These are phyloP conservation scores for Pararge aegeria DNA, from an alignment of 1,140 invertebrate species.

Conservation along the genomic window DNA sequence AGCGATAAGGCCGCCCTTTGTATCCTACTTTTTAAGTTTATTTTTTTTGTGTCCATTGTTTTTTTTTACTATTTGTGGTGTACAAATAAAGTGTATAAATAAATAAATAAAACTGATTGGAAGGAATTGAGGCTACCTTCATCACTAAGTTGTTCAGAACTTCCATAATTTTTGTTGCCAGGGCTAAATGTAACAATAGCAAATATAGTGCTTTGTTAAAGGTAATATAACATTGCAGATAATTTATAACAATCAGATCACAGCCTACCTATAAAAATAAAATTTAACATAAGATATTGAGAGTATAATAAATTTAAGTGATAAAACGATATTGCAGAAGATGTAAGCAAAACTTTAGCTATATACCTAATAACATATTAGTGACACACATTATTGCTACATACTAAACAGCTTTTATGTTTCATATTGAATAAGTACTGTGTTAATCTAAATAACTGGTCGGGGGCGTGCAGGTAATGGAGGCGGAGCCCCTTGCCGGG, in stretches of 20 bases:
- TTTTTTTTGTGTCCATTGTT: no score
- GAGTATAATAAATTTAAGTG: neutral
- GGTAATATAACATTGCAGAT: neutral
- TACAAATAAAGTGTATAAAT: no score
- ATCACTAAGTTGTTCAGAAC: no score
- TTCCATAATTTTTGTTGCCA: no score
- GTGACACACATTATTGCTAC: neutral
- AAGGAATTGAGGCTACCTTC: no score
- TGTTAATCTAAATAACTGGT: constrained; percentile 41
- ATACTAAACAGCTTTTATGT: neutral
- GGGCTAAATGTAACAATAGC: no score
- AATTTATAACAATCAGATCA: constrained; percentile 7
- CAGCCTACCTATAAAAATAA: constrained; percentile 7
- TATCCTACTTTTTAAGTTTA: no score
- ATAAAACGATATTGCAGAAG: neutral
- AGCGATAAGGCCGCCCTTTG: no score
- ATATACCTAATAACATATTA: neutral
- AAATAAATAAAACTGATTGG: no score
- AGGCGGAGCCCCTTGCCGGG: constrained; percentile 81
- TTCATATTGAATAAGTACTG: neutral
- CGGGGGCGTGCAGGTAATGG: constrained; percentile 85
- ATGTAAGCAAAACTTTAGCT: neutral
- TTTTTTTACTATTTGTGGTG: no score
- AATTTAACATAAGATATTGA: neutral
- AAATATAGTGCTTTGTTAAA: no score